Base-by-base conservation (phyloP, 2,888 invertebrate genomes). In the Eremobia ochroleuca region DNA sequence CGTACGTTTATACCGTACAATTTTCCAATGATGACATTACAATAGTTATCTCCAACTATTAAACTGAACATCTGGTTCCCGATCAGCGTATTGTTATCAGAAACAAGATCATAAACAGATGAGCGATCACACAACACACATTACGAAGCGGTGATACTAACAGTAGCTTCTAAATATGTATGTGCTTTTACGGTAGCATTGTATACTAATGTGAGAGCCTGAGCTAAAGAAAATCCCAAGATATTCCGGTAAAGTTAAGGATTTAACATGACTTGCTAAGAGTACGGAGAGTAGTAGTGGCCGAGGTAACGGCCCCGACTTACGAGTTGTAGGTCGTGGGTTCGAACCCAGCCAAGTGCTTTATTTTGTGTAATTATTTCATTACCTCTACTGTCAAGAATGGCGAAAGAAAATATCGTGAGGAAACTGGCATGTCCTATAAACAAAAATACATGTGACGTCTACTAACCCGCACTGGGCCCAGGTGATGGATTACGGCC, bases 101-200 rank as follows among this genome's bases (percentile, higher is more conserved):
- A 21, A 58, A 85, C 81, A 80, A 55, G 73, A 68, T 64, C 31
- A 28, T 65, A 68, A 68, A 11, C n/a, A 79, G 85, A 72, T 81
- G 8, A 72, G 72, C 18, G 58, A 64, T 43, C 43, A 18, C 15
- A 67, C 11, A 46, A 84, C 49, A 58, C 4, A 31, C 40, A 13
- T 55, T 66, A 21, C 2, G 46, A 59, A 31, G 28, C 37, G 43
- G 68, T 21, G 8, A 34, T 31, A 28, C 9, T 6, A 37, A 67
- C n/a, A 64, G 52, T 46, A 49, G 40, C 25, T 59, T 79, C 79
- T 81, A 31, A 71, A 71, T 83, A 58, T 64, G 31, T 46, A 11
- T 59, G 43, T 59, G 37, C 11, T 66, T 70, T 46, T 46, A 61
- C 43, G 11, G 31, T 52, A 55, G 31, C 64, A 40, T 83, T 79